phyloP scores from a whole-genome alignment of 2,797 vertebrate genomes.

The Liparis tanakae region DNA sequence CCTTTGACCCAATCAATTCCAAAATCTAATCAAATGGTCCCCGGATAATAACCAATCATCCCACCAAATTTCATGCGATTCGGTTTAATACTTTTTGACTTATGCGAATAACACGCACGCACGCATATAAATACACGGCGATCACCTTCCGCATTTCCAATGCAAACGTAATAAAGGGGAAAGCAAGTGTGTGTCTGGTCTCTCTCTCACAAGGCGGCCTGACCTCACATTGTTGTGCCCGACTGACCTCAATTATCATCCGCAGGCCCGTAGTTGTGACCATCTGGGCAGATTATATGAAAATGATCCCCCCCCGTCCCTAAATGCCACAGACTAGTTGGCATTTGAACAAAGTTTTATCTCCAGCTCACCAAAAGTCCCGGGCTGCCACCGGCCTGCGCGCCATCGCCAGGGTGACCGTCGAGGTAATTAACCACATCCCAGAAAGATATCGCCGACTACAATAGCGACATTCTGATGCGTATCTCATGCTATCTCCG shows the following conservation, averaged over 20 bases:
- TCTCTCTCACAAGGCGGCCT: slow-evolving; percentile 38
- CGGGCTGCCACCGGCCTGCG: slow-evolving; percentile 61
- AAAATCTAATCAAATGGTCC: too few relatives aligned
- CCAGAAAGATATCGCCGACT: slow-evolving; percentile 67
- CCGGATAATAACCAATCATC: too few relatives aligned
- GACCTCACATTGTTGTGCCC: slow-evolving; percentile 61
- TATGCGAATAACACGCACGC: too few relatives aligned
- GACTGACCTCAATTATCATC: slow-evolving; percentile 76
- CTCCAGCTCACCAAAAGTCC: slow-evolving; percentile 76
- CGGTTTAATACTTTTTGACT: too few relatives aligned
- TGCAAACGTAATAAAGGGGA: background rate
- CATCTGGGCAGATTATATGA: slow-evolving; percentile 75
- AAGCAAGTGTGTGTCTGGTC: slow-evolving; percentile 27
- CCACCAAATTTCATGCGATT: too few relatives aligned
- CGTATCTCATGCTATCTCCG: slow-evolving; percentile 58
- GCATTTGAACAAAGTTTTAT: slow-evolving; percentile 85
- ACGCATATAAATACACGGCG: too few relatives aligned
- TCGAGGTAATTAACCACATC: slow-evolving; percentile 67
- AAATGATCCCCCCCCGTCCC: slow-evolving; percentile 63
- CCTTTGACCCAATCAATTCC: too few relatives aligned
- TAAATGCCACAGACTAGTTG: slow-evolving; percentile 85
- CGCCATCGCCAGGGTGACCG: slow-evolving; percentile 60
- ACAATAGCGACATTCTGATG: slow-evolving; percentile 73
- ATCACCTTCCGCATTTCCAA: too few relatives aligned
- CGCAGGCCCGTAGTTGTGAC: slow-evolving; percentile 59